Evolutionary conservation across 2,888 invertebrate genomes (phyloP), one percentile per base, ranked within the genome.

Genomic region (Eupithecia exiguata): DNA sequence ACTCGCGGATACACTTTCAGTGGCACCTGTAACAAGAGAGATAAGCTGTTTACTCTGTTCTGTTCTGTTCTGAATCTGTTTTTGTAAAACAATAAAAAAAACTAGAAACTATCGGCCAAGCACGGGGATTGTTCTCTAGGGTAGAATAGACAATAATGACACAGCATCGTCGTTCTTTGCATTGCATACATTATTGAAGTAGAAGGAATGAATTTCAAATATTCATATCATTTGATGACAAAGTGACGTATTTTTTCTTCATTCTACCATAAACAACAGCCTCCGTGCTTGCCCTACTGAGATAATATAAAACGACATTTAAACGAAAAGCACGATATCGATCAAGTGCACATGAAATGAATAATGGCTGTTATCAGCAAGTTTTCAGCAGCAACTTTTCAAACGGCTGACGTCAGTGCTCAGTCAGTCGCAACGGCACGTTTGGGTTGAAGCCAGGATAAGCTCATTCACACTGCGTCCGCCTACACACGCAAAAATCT

Each of bases 391-490:
- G 86, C 84, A 86, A 84, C 85, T 83, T 86, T 86, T 86, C 84
- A 87, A 86, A 84, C 73, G 83, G 77, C 82, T 90, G 89, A 92
- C 90, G 91, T 90, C 88, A 91, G 81, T 78, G 77, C 80, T 76
- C 80, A 75, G 80, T 78, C 78, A 74, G 82, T 78, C 78, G 82
- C 83, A 84, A 85, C 86, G 84, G 85, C 89, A 89, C 89, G 88
- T 89, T 92, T 93, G 93, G 93, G 88, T 80, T 80, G 81, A 81
- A 79, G 92, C 92, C 93, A 93, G 90, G 84, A 84, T 87, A 86
- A 88, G 88, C 91, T 89, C 93, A 94, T 94, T 94, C 93, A 93
- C 92, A 91, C 91, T 84, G 85, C 87, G 83, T 88, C 89, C 88
- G 90, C 89, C 79, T 82, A 80, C 77, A 77, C 84, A 81, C 79